Evolutionary conservation across 64 coral and sea anemone species (phyloP).

Genomic region (Astreopora myriophthalma): DNA sequence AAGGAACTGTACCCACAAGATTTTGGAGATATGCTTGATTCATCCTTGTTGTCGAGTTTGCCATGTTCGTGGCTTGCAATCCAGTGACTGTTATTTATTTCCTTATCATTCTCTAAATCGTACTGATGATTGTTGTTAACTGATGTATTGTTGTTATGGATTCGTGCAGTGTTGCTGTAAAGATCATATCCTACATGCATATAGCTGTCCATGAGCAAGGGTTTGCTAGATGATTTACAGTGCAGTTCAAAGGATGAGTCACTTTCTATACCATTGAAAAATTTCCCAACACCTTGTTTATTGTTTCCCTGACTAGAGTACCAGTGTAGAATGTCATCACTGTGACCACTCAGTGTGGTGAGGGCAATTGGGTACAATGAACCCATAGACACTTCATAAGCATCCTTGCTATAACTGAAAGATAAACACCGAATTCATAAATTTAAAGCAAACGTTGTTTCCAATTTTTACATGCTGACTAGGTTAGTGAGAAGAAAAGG

Average conservation of each 20-base stretch:
- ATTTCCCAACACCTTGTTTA: background rate
- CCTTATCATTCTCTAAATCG: background rate
- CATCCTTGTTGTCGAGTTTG: background rate
- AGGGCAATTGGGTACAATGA: slow-evolving; percentile 71
- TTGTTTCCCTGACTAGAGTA: background rate
- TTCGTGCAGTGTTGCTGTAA: background rate
- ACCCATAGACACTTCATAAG: slow-evolving; percentile 73
- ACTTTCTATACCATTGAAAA: background rate
- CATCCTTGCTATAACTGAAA: slow-evolving; percentile 82
- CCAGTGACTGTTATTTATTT: background rate
- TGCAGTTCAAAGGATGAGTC: background rate
- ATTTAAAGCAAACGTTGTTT: no score
- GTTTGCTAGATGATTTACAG: background rate
- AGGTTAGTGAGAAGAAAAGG: no score
- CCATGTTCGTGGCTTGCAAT: background rate
- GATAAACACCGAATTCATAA: no score
- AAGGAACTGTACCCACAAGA: background rate
- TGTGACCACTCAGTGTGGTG: background rate
- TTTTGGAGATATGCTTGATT: background rate
- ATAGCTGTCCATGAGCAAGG: background rate
- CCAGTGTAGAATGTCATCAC: slow-evolving; percentile 28
- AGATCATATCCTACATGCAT: no score
- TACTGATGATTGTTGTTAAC: background rate
- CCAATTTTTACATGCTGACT: no score
- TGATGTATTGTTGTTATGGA: background rate